Evolutionary conservation across 2,113 vertebrate species (phyloP).

Genomic region (Callithrix jacchus): DNA sequence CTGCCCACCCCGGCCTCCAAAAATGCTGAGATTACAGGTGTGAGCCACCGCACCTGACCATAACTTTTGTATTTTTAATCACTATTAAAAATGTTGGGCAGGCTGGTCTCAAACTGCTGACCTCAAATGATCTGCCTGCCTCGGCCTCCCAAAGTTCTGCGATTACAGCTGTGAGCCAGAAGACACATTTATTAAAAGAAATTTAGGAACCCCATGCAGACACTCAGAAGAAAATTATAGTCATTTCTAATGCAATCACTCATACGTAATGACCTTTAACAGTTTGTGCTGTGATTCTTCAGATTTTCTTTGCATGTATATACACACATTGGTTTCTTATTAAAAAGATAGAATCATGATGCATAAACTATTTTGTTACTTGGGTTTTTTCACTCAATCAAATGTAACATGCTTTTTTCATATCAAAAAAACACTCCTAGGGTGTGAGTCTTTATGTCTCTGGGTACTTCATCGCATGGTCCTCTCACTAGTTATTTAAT

Average conservation of each 20-base stretch:
- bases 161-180: no score
- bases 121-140: no score
- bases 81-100: no score
- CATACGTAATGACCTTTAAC: background rate
- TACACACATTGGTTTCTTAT: background rate
- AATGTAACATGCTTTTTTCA: background rate
- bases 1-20: no score
- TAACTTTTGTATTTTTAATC: no score
- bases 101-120: no score
- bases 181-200: conserved; percentile 12
- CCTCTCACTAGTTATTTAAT: background rate
- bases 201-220: background rate
- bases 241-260: background rate
- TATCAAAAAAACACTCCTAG: background rate
- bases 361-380: background rate
- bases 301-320: background rate
- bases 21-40: no score
- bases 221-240: background rate
- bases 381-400: background rate
- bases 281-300: background rate
- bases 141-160: no score
- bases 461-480: background rate
- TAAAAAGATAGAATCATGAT: background rate
- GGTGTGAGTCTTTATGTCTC: background rate
- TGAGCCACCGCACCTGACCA: fast-evolving